These are phyloP conservation scores for Gastrophryne carolinensis DNA, from an alignment of 2,797 vertebrate species.

Conservation along the genomic window DNA sequence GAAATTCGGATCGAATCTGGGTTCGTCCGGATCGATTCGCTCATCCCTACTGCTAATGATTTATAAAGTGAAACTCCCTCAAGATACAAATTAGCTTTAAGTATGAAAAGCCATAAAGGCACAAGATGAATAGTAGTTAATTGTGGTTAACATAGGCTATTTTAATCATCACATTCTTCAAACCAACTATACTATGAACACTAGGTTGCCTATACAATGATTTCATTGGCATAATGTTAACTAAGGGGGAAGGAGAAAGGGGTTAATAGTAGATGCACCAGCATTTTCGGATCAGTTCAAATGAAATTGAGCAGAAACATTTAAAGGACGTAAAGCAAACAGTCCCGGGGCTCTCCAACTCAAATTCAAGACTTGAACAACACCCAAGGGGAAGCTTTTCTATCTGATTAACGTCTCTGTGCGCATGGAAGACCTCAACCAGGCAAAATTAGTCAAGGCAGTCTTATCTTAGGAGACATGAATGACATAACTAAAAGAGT, in stretches of 20 bases:
- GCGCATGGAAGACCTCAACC: slow-evolving; percentile 44
- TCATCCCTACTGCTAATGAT: no score
- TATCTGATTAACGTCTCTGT: slow-evolving; percentile 47
- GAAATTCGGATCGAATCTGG: no score
- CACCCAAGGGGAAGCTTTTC: slow-evolving; percentile 42
- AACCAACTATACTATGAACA: neutral
- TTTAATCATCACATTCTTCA: slow-evolving; percentile 2
- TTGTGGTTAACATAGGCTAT: slow-evolving; percentile 1
- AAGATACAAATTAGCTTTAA: no score
- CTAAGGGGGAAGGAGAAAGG: neutral
- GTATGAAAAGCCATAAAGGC: no score
- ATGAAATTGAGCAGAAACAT: slow-evolving; percentile 67
- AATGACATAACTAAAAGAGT: neutral
- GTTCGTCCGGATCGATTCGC: no score
- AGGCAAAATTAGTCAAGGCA: slow-evolving; percentile 39
- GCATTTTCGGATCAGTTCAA: slow-evolving; percentile 52
- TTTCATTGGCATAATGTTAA: neutral
- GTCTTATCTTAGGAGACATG: slow-evolving; percentile 38
- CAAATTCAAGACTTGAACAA: slow-evolving; percentile 36
- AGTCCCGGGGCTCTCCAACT: slow-evolving; percentile 60
- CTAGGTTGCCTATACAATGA: neutral
- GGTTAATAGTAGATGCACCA: slow-evolving; percentile 18
- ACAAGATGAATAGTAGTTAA: no score
- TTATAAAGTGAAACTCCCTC: no score
- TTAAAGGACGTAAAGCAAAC: slow-evolving; percentile 64